These are phyloP conservation scores for Pelobates fuscus DNA, from an alignment of 2,113 vertebrate genomes.

Conservation along the genomic window DNA sequence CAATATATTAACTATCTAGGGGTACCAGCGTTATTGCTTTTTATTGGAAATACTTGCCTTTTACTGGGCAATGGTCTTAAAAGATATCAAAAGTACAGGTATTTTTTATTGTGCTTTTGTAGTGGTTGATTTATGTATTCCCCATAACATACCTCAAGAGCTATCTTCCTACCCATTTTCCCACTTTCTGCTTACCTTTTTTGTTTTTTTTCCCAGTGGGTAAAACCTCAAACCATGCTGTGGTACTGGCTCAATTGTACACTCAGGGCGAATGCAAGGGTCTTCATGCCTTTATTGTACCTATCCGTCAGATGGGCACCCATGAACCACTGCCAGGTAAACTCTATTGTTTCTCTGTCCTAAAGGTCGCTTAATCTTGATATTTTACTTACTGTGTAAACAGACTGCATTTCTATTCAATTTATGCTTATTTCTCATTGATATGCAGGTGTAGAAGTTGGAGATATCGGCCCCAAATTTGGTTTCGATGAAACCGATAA, in stretches of 20 bases:
- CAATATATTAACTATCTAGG: no score
- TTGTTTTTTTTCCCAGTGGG: conserved; percentile 74
- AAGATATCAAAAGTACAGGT: no score
- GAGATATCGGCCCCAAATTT: conserved; percentile 97
- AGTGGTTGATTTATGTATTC: no score
- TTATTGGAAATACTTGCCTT: no score
- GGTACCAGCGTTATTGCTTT: no score
- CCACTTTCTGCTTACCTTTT: neutral
- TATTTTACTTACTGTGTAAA: neutral
- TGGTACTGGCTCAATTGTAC: conserved; percentile 94
- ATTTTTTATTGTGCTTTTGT: no score
- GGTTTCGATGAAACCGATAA: conserved; percentile 95
- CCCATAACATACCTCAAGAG: no score
- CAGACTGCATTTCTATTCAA: neutral
- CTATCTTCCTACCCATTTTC: neutral
- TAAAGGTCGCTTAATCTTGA: neutral
- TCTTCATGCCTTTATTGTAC: conserved; percentile 91
- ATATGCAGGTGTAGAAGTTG: conserved; percentile 83
- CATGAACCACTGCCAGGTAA: conserved; percentile 93
- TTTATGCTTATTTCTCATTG: neutral
- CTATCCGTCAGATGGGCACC: conserved; percentile 83
- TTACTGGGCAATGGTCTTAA: no score
- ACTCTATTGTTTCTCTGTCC: neutral
- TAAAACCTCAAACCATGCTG: conserved; percentile 92
- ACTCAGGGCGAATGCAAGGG: conserved; percentile 85